Conservation (phyloP, 2,113 vertebrate genomes). For the Pelusios castaneus region DNA sequence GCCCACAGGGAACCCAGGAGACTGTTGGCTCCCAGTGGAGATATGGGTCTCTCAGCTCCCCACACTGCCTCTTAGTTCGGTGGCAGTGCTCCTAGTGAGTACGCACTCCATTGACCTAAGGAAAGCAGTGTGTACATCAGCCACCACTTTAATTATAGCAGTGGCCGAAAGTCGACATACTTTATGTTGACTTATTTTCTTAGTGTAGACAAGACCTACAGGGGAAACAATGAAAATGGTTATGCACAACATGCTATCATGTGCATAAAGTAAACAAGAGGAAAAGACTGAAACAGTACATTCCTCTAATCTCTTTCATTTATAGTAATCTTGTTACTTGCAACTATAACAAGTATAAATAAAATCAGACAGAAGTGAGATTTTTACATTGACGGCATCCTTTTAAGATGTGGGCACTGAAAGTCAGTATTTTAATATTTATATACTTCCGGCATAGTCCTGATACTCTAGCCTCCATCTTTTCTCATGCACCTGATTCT, state of each 20-base stretch:
- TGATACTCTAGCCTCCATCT: not conserved
- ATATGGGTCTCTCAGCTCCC: too few species aligned
- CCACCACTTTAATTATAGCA: not conserved
- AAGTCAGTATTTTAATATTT: not conserved
- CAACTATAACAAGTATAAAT: conserved; percentile 53
- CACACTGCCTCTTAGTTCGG: too few species aligned
- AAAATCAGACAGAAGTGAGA: conserved; percentile 41
- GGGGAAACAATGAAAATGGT: conserved; percentile 68
- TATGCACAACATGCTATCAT: conserved; percentile 46
- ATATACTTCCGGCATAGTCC: not conserved
- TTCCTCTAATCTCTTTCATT: conserved; percentile 20
- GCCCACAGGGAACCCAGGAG: too few species aligned
- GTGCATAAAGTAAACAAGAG: conserved; percentile 40
- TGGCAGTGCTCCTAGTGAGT: too few species aligned
- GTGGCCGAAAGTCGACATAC: too few species aligned
- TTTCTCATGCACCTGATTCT: not conserved
- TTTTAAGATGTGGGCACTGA: not conserved
- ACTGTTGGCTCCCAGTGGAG: too few species aligned
- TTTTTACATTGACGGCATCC: conserved; percentile 41
- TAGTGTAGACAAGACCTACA: not conserved
- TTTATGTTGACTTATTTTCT: too few species aligned
- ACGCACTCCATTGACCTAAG: too few species aligned
- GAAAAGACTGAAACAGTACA: conserved; percentile 32
- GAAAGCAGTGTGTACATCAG: too few species aligned
- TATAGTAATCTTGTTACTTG: not conserved